Base-by-base conservation (phyloP, 2,888 invertebrate genomes). In the Mesoligia furuncula region DNA sequence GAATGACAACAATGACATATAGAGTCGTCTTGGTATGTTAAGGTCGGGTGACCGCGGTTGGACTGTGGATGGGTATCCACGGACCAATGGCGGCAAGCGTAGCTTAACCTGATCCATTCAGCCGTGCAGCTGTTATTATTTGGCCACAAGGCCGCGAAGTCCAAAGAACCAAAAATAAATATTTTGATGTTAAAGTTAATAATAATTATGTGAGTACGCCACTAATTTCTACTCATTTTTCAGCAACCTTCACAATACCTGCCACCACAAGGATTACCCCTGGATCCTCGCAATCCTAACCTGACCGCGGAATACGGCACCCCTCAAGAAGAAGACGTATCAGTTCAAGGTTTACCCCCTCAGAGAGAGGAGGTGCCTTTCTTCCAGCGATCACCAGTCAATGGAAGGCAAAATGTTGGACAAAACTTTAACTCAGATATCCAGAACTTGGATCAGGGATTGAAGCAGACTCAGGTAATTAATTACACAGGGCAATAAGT, bases 311-410 rank as follows among this genome's bases (percentile, higher is more conserved):
- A 90, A 72, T 92, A 92, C 71, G 95, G 93, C 2, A 84, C 87
- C 13, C 91, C 93, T 24, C 73, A 80, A 57, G 93, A 92, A 64
- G 93, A 90, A 42, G 96, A 96, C 75, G 93, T 96, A 0, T 94
- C 95, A 20, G 96, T 96, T 75, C 96, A 95, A 87, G 96, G 96
- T 59, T 84, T 96, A 31, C 96, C 96, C 0, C 91, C 90, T 0
- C 91, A 90, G 48, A 73, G 80, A 51, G 96, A 96, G 80, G 95
- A 94, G 81, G 91, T 89, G 64, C 95, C 94, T 0, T 93, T 95
- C 77, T 96, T 96, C 91, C 94, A 94, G 77, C 85, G 91, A 15
- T 95, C 96, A 0, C 96, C 96, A 0, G 88, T 96, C 59, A 94
- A 93, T 83, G 96, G 96, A 24, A 94, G 94, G 87, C 95, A 95